Evolutionary conservation across 2,113 vertebrate genomes (phyloP).

Genomic region (Gymnorhina tibicen): DNA sequence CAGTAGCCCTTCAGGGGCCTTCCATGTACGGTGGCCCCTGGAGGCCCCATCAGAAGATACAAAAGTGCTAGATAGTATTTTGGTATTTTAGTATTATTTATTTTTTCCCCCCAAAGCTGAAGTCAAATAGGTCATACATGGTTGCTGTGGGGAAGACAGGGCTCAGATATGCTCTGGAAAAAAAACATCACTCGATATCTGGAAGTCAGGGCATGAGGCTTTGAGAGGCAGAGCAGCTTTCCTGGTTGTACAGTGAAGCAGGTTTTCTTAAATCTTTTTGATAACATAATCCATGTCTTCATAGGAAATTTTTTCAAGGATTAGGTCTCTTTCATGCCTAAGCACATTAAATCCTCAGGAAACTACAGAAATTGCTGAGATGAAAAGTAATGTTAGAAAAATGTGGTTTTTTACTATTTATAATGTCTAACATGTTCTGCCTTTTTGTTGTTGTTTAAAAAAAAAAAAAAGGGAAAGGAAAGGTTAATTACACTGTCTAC

Average conservation of each 20-base stretch:
- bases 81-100: background rate
- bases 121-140: background rate
- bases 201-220: background rate
- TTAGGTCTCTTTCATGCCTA: constrained; percentile 14
- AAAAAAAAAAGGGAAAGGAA: background rate
- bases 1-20: background rate
- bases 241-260: background rate
- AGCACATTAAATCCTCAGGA: constrained; percentile 27
- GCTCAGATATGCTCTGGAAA: background rate
- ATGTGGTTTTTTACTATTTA: background rate
- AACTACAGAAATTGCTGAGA: background rate
- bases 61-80: background rate
- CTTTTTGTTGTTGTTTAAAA: background rate
- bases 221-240: background rate
- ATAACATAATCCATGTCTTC: constrained; percentile 31
- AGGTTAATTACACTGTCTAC: constrained; percentile 46
- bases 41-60: background rate
- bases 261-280: constrained; percentile 16
- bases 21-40: fast-evolving
- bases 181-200: fast-evolving
- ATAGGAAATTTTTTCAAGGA: background rate
- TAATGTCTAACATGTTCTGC: background rate
- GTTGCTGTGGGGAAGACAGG: background rate
- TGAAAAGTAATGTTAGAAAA: background rate
- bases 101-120: background rate